Base-by-base conservation (phyloP, 2,888 invertebrate genomes). In the Drosophila recens region DNA sequence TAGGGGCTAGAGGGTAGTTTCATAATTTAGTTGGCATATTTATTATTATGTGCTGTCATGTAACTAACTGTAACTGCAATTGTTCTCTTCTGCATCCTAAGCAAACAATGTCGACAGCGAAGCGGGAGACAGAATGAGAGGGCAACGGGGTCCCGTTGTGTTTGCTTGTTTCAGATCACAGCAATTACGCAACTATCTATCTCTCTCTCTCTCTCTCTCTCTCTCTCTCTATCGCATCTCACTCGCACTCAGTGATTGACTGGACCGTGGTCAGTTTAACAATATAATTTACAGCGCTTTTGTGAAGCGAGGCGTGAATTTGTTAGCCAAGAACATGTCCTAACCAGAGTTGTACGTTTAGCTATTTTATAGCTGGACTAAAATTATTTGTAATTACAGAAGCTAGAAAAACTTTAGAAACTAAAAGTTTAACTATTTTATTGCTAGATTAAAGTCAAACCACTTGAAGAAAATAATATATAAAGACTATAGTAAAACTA, bases 261-360 rank as follows among this genome's bases (percentile, higher is more conserved):
- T 64, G 78, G 51, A 33, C 74, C 20, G 51, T 70, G 88, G 77
- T 68, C 83, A 68, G 63, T 58, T 64, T 87, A 87, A 87, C 81
- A 79, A 76, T 77, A 82, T 87, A 87, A 87, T 89, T 87, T 87
- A 87, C 90, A 80, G 75, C 72, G 88, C 87, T 89, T 87, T 87
- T 87, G 87, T 88, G 86, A 80, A 89, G 87, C 88, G 87, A 87
- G 87, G 87, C 87, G 87, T 87, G 87, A 87, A 87, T 89, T 81
- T 72, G 69, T 64, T 73, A 45, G 67, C 71, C 57, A 66, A 61
- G 65, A 62, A 62, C 51, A 62, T n/a, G 23, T 20, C 43, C 11
- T 40, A 15, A 3, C 3, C 8, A 40, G 40, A 15, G 40, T 10
- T 40, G 40, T 4, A 15, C 15, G 1, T 40, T 40, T 9, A 40